Evolutionary conservation across 2,888 invertebrate genomes (phyloP).

Genomic region (Trachelus iudaicus): DNA sequence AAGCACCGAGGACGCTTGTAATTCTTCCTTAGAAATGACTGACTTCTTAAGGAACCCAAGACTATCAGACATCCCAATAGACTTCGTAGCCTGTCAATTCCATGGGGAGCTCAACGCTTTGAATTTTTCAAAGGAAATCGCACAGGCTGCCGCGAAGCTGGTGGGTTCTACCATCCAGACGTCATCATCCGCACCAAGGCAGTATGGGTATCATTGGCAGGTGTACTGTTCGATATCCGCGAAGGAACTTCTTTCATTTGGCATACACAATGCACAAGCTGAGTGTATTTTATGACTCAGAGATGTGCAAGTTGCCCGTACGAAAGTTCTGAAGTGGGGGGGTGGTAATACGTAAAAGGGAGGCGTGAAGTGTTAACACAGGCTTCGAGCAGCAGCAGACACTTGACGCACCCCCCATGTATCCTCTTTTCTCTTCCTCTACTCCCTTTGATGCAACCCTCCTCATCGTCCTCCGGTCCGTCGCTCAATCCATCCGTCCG

Average conservation of each 20-base stretch:
- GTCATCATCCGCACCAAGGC: not conserved
- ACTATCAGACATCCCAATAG: no score
- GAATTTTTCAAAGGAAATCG: not conserved
- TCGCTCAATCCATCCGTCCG: not conserved
- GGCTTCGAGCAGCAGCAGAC: slow-evolving; percentile 44
- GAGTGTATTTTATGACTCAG: slow-evolving; percentile 37
- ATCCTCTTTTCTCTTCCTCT: slow-evolving; percentile 7
- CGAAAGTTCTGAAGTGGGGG: slow-evolving; percentile 38
- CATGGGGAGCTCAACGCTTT: not conserved
- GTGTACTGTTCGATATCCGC: not conserved
- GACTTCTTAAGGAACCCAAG: no score
- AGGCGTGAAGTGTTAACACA: slow-evolving; percentile 56
- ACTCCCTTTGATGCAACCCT: slow-evolving; percentile 19
- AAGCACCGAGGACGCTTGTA: not conserved
- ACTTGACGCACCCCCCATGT: slow-evolving; percentile 44
- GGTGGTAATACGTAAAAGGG: slow-evolving; percentile 51
- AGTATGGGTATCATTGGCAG: not conserved
- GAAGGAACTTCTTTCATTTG: slow-evolving; percentile 27
- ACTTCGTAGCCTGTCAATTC: not conserved
- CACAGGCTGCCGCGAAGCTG: not conserved
- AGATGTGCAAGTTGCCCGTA: slow-evolving; percentile 36
- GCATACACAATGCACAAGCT: slow-evolving; percentile 8
- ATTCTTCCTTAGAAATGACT: not conserved
- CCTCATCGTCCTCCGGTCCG: slow-evolving; percentile 5
- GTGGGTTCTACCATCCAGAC: not conserved